Conservation (phyloP, 2,888 invertebrate genomes). For the Pammene fasciana region DNA sequence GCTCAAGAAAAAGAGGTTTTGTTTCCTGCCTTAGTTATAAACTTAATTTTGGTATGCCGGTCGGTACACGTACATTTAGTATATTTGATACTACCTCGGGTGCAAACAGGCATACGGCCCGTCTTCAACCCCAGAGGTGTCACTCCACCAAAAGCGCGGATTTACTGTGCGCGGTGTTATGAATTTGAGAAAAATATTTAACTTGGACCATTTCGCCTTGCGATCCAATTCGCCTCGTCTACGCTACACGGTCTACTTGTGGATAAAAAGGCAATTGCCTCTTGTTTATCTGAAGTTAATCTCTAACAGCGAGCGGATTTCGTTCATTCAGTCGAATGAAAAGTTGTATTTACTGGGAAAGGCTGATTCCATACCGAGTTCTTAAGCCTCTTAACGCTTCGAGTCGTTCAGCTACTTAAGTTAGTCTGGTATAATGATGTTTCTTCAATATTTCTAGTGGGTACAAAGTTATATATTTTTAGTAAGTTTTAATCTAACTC, state of each 20-base stretch:
- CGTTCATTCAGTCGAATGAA: neutral
- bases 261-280: no score
- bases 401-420: neutral
- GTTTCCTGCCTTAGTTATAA: neutral
- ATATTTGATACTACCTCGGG: no score
- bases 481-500: no score
- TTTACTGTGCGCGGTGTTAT: no score
- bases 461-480: no score
- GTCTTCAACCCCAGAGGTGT: no score
- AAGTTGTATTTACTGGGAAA: slow-evolving; percentile 1
- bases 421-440: neutral
- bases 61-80: no score
- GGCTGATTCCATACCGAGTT: neutral
- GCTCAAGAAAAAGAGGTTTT: slow-evolving; percentile 8
- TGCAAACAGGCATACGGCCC: no score
- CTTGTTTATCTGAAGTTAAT: slow-evolving; percentile 1
- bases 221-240: neutral
- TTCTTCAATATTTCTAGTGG: neutral
- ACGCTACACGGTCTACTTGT: no score
- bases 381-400: slow-evolving; percentile 20
- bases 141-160: no score
- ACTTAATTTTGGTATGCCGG: slow-evolving; percentile 3
- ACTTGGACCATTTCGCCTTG: no score
- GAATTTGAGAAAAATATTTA: no score
- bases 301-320: slow-evolving; percentile 3